Base-by-base conservation (phyloP, 2,888 invertebrate species). In the Lumbricus terrestris region DNA sequence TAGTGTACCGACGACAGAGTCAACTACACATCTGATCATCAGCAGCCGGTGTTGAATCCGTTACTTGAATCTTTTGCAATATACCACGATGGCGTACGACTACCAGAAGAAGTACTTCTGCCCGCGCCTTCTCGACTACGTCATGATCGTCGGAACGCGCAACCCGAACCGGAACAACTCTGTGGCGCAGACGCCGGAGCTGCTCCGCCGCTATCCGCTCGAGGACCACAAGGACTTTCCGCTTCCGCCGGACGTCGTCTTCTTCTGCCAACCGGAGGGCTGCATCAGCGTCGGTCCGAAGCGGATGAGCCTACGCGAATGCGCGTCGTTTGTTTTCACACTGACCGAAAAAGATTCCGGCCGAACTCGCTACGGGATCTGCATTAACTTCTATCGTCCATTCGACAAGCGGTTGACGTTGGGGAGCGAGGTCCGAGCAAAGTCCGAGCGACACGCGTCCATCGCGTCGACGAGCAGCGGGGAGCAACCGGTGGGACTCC, bases 211-310 rank as follows among this genome's bases (percentile, higher is more conserved):
- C 29, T 99, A 98, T 95, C 99, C 99, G 1, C 96, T 98, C 38
- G 97, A 98, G 93, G 98, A 99, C 95, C 99, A 99, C 95, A 97
- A 97, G 90, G 99, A 99, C 95, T 99, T 99, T 95, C 97, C 98
- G 0, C 96, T 99, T 93, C 99, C 99, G 0, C 96, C 98, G 94
- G 99, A 99, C 95, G 99, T 99, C 96, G 98, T 99, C 40, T 99
- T 98, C 95, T 99, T 99, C 96, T 99, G 99, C 94, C 99, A 99
- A 95, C 99, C 99, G 2, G 99, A 99, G 95, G 99, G 99, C 90
- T 99, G 99, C 95, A 97, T 96, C 90, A 96, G 95, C 92, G 97
- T 98, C 91, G 98, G 98, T 29, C 98, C 98, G 16, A 96, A 97
- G 93, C 96, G 94, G 13, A 93, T 94, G 93, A 94, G 94, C 90